A percentile compares a stretch with the other conserved stretches of the same genome.
Evolutionary conservation across 2,888 invertebrate genomes (phyloP).

Genomic region (Xylota sylvarum): DNA sequence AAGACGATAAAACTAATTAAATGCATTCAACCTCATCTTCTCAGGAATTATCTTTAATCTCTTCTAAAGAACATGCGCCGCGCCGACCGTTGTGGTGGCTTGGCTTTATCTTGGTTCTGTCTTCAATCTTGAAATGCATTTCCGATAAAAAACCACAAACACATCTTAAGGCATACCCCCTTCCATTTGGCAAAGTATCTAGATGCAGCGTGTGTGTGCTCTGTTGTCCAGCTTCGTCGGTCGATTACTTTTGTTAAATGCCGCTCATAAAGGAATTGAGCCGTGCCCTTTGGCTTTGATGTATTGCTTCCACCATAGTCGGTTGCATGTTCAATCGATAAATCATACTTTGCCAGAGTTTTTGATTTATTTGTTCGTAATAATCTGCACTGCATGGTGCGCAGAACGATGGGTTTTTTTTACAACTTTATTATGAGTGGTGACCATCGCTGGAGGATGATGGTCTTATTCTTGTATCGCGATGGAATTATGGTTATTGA

Average conservation of each 20-base stretch:
- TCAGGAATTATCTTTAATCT: conserved; percentile 51
- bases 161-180: not conserved
- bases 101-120: conserved; percentile 25
- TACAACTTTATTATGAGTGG: conserved; percentile 65
- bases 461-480: conserved; percentile 5
- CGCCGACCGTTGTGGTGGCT: not conserved
- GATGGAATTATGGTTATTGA: not conserved
- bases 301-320: conserved; percentile 59
- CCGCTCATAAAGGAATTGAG: conserved; percentile 58
- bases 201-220: not conserved
- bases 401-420: conserved; percentile 15
- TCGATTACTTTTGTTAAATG: conserved; percentile 64
- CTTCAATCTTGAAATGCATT: conserved; percentile 44
- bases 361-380: conserved; percentile 66
- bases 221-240: conserved; percentile 28
- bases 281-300: conserved; percentile 68
- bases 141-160: conserved; percentile 39
- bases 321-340: conserved; percentile 71
- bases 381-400: conserved; percentile 36
- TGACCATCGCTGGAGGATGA: conserved; percentile 45
- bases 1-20: conserved; percentile 62
- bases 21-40: conserved; percentile 28
- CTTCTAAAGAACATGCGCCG: conserved; percentile 21
- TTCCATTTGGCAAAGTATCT: too few species aligned
- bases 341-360: conserved; percentile 70